A percentile compares a stretch with the other conserved stretches of the same genome.
Conservation (phyloP, 1,140 invertebrate genomes). For the Drosophila sechellia region DNA sequence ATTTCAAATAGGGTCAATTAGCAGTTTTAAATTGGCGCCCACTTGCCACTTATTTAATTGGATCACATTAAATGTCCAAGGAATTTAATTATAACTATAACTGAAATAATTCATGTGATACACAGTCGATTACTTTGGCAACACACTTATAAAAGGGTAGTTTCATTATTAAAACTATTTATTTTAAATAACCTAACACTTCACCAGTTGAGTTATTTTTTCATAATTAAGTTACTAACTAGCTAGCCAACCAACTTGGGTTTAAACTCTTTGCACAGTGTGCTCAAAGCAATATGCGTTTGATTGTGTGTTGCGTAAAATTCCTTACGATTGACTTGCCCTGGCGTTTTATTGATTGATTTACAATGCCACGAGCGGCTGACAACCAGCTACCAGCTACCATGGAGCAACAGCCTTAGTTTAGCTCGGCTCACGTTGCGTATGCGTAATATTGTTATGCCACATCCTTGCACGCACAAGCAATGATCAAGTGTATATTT, state of each 20-base stretch:
- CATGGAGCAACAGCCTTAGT: slow-evolving; percentile 8
- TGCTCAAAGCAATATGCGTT: slow-evolving; percentile 24
- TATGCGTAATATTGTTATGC: slow-evolving; percentile 74
- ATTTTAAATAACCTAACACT: not conserved
- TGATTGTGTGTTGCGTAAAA: slow-evolving; percentile 38
- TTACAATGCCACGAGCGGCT: slow-evolving; percentile 65
- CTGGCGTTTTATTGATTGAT: slow-evolving; percentile 78
- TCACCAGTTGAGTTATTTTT: not conserved
- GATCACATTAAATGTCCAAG: not conserved
- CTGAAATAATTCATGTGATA: too few relatives aligned
- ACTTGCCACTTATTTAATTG: not conserved
- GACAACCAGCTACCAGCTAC: slow-evolving; percentile 40
- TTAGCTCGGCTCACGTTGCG: slow-evolving; percentile 51
- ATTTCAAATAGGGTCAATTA: not conserved
- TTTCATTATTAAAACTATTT: too few relatives aligned
- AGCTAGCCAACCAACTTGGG: too few relatives aligned
- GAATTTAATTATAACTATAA: not conserved
- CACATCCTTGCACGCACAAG: slow-evolving; percentile 45
- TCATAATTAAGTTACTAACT: too few relatives aligned
- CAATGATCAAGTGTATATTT: slow-evolving; percentile 78
- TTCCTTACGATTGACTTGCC: slow-evolving; percentile 76
- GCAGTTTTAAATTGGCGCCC: not conserved
- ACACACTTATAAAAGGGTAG: not conserved
- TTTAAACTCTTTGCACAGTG: slow-evolving; percentile 19
- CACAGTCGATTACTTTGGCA: not conserved